Percentiles rank a stretch among this genome's conserved stretches.
These are phyloP conservation scores for Parambassis ranga DNA, from an alignment of 2,797 vertebrate genomes.

Conservation along the genomic window DNA sequence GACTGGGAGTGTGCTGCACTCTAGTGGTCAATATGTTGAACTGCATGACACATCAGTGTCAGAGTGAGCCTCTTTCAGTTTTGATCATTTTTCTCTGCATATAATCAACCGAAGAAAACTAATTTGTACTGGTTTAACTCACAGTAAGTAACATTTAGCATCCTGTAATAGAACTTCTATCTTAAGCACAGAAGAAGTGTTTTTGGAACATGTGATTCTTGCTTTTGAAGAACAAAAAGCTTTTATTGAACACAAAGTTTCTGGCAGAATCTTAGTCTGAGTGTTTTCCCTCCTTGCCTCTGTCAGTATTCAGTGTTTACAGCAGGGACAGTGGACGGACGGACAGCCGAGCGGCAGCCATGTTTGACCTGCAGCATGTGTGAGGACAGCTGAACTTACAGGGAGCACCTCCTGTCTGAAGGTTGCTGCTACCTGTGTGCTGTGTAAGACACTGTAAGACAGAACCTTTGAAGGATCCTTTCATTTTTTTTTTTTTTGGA, in stretches of 20 bases:
- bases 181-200: too few species aligned
- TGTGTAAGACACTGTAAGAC: conserved; percentile 20
- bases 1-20: conserved; percentile 11
- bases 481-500: neutral
- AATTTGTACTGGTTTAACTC: too few species aligned
- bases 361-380: conserved; percentile 82
- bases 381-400: conserved; percentile 4
- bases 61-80: neutral
- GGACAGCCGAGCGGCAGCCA: conserved; percentile 55
- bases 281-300: conserved; percentile 65
- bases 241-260: conserved; percentile 94
- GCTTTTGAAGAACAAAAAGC: neutral
- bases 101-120: too few species aligned
- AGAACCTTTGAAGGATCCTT: neutral
- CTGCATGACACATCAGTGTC: neutral
- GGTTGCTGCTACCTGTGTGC: conserved; percentile 6
- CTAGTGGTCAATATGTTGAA: conserved; percentile 28
- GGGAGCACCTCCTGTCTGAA: conserved; percentile 14
- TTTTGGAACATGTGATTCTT: too few species aligned
- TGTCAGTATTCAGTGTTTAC: conserved; percentile 95
- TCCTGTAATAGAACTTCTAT: too few species aligned
- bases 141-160: too few species aligned
- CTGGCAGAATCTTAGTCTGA: conserved; percentile 94
- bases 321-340: conserved; percentile 80
- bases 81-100: neutral